A percentile compares a stretch with the other conserved stretches of the same genome.
phyloP scores from a whole-genome alignment of 2,113 vertebrate species.

The Bettongia penicillata region DNA sequence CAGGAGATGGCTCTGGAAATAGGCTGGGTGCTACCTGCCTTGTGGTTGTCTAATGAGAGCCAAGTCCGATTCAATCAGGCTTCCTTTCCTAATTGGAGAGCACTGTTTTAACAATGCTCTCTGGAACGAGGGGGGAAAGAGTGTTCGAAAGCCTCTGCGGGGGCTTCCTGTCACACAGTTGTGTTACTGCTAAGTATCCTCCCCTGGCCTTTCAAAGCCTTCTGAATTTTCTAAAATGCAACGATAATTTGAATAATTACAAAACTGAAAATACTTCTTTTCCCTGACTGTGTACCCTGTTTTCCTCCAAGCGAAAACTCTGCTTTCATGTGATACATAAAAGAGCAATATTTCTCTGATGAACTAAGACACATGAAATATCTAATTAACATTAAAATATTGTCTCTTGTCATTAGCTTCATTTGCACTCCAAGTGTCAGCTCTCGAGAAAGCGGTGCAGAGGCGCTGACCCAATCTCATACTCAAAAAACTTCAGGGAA shows the following conservation, averaged over 20 bases:
- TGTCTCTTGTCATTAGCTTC: constrained; percentile 85
- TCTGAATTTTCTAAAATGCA: constrained; percentile 79
- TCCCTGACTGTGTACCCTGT: constrained; percentile 75
- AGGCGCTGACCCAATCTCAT: constrained; percentile 79
- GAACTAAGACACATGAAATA: constrained; percentile 85
- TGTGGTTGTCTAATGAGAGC: constrained; percentile 37
- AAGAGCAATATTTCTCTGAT: constrained; percentile 85
- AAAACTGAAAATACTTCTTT: constrained; percentile 74
- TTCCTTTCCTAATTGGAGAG: constrained; percentile 53
- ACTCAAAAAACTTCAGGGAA: neutral
- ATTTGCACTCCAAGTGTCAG: constrained; percentile 81
- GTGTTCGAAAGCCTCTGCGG: constrained; percentile 54
- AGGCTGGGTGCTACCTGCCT: neutral
- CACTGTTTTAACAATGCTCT: constrained; percentile 67
- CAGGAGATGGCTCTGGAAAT: neutral
- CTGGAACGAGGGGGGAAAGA: constrained; percentile 28
- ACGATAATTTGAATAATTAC: constrained; percentile 85
- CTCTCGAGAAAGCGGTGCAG: constrained; percentile 75
- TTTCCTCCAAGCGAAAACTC: constrained; percentile 84
- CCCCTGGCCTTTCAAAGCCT: constrained; percentile 75
- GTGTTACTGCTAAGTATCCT: constrained; percentile 72
- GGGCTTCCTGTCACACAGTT: constrained; percentile 56
- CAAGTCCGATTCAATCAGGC: constrained; percentile 19
- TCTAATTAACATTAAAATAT: constrained; percentile 87
- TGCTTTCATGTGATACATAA: constrained; percentile 86